Percentiles rank a stretch among this genome's conserved stretches.
phyloP scores from a whole-genome alignment of 2,113 vertebrate genomes.

The Poicephalus gulielmi region DNA sequence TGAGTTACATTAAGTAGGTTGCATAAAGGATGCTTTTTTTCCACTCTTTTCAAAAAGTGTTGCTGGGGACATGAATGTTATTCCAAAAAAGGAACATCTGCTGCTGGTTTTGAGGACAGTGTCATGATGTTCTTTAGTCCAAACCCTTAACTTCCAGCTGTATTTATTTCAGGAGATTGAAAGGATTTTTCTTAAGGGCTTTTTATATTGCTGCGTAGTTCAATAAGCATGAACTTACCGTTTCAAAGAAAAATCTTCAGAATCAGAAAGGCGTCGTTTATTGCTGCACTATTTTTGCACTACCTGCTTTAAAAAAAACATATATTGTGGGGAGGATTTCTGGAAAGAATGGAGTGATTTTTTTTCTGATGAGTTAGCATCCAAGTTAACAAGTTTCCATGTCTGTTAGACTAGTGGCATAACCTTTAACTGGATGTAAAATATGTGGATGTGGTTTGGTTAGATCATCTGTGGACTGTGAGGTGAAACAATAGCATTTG shows the following conservation, averaged over 20 bases:
- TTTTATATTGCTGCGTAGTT: neutral
- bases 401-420: neutral
- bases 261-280: neutral
- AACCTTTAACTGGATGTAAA: neutral
- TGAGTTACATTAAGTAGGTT: neutral
- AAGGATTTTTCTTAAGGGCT: constrained; percentile 4
- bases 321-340: neutral
- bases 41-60: neutral
- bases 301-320: neutral
- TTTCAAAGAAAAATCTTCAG: neutral
- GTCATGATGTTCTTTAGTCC: constrained; percentile 42
- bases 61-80: neutral
- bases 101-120: constrained; percentile 18
- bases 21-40: neutral
- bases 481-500: constrained; percentile 11
- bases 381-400: neutral
- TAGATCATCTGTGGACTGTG: neutral
- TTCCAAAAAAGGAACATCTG: constrained; percentile 7
- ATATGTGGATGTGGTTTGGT: neutral
- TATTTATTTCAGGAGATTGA: constrained; percentile 46
- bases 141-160: constrained; percentile 29
- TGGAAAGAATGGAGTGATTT: neutral
- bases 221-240: neutral
- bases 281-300: neutral
- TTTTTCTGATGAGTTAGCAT: neutral